These are phyloP conservation scores for Spisula solida DNA, from an alignment of 2,888 invertebrate genomes.

Conservation along the genomic window DNA sequence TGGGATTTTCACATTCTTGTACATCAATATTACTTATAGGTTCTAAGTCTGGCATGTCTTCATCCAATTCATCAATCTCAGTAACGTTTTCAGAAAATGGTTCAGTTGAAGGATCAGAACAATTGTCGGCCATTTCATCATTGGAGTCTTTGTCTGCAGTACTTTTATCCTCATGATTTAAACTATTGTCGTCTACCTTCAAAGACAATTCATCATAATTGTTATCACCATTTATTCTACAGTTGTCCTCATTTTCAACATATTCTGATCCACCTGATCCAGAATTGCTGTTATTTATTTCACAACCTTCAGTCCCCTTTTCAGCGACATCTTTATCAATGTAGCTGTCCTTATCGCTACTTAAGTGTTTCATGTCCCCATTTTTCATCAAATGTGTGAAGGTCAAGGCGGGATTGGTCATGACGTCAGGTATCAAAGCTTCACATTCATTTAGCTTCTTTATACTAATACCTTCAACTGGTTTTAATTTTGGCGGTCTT, in stretches of 20 bases:
- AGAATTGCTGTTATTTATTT: neutral
- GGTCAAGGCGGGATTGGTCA: slow-evolving; percentile 20
- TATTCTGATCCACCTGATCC: neutral
- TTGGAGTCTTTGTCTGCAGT: neutral
- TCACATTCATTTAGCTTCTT: neutral
- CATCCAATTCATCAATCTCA: neutral
- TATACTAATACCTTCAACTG: neutral
- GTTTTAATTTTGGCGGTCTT: slow-evolving; percentile 9
- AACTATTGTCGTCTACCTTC: neutral
- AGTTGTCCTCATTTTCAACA: neutral
- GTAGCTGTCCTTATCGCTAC: neutral
- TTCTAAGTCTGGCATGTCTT: slow-evolving; percentile 7
- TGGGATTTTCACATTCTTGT: neutral
- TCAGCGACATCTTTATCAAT: neutral
- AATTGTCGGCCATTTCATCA: neutral
- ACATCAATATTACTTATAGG: neutral
- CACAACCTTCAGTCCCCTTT: neutral
- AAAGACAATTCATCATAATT: neutral
- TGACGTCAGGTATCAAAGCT: neutral
- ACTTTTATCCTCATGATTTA: neutral
- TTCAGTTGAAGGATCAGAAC: slow-evolving; percentile 17
- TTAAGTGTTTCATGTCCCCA: neutral
- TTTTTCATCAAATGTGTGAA: slow-evolving; percentile 17
- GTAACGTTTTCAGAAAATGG: slow-evolving; percentile 7
- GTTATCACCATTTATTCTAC: neutral